Conservation (phyloP, 2,888 invertebrate genomes). For the Ormyrus pomaceus region DNA sequence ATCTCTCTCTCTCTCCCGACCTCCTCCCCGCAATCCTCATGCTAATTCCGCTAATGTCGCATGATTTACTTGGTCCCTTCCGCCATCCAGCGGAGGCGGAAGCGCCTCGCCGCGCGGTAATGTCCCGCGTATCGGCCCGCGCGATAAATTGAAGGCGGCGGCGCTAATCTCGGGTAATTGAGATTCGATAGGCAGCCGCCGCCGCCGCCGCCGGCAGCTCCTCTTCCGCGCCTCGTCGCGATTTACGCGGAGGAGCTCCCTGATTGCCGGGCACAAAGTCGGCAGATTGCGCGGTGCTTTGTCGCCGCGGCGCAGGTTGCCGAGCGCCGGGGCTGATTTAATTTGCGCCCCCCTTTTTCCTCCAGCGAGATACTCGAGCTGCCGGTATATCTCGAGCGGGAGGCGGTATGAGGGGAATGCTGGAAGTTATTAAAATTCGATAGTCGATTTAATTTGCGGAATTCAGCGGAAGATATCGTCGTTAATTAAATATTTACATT, state of each 20-base stretch:
- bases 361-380: no score
- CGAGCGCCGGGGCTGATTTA: no score
- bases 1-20: no score
- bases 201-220: constrained; percentile 58
- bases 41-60: constrained; percentile 70
- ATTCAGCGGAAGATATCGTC: no score
- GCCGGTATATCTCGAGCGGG: no score
- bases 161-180: constrained; percentile 67
- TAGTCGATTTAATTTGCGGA: no score
- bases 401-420: no score
- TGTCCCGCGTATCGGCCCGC: no score
- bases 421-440: no score
- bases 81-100: neutral
- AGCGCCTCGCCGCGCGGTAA: neutral
- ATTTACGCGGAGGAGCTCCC: neutral
- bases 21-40: constrained; percentile 27
- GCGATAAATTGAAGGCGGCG: constrained; percentile 67
- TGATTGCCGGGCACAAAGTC: constrained; percentile 1
- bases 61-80: constrained; percentile 64
- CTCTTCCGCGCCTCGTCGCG: neutral
- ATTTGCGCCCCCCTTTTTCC: no score
- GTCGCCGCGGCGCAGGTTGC: no score
- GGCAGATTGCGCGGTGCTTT: neutral
- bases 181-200: constrained; percentile 69
- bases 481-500: no score